Evolutionary conservation across 2,888 invertebrate genomes (phyloP), one percentile per base, ranked within the genome.

Genomic region (Ochlodes sylvanus): DNA sequence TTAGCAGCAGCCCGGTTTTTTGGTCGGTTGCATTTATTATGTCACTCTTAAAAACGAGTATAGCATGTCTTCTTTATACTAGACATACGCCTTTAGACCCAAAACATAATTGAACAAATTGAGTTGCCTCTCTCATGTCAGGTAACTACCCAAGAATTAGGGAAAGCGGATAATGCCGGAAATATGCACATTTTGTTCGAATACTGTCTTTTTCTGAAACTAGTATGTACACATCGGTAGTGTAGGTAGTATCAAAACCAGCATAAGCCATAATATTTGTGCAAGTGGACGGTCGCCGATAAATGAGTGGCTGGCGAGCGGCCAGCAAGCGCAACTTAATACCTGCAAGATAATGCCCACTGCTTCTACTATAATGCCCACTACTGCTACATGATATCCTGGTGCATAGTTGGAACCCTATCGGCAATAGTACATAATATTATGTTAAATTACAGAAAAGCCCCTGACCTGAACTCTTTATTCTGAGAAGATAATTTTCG

Each of bases 281-380:
- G 44, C 62, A 56, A 62, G 68, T 68, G 68, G 67, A 44, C 54
- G 62, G 32, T 52, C 63, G 27, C 62, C 68, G 62, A 68, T 68
- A 62, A 44, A 52, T 12, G 41, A 54, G 67, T 67, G 55, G 44
- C 61, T 67, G 67, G 67, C 67, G 44, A 10, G 61, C 38, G 67
- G 68, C 68, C 68, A 68, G 62, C 61, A 47, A 34, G 52, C 21
- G 27, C 50, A 19, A 17, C 42, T 63, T 67, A 47, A 68, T 68
- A 68, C 68, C 68, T 67, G 61, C 47, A 34, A 67, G 67, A 67
- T 67, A 67, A 67, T 67, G 55, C 67, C 44, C 56, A 47, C 55
- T 67, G 55, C 54, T 61, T 67, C n/a, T n/a, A n/a, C n/a, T n/a
- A 67, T 67, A 67, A 67, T 67, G 55, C 67, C 44, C 56, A 47